phyloP scores from a whole-genome alignment of 2,113 vertebrate genomes.

The Tretioscincus oriximinensis region DNA sequence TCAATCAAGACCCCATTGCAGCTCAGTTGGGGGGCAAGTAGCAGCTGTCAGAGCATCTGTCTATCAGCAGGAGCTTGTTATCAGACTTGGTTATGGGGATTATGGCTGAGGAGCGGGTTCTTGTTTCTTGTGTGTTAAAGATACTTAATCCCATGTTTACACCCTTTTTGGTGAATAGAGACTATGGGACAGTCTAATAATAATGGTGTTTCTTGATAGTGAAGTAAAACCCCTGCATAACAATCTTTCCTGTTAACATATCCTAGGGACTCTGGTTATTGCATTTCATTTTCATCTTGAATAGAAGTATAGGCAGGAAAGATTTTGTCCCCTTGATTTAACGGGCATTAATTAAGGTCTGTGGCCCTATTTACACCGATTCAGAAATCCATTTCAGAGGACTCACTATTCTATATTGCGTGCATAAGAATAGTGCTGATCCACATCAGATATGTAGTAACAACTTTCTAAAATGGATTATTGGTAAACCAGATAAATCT shows the following conservation, averaged over 20 bases:
- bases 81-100: conserved; percentile 25
- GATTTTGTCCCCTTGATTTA: neutral
- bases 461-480: too few relatives aligned
- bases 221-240: neutral
- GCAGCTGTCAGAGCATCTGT: conserved; percentile 30
- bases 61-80: conserved; percentile 29
- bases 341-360: neutral
- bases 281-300: neutral
- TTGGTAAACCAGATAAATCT: too few relatives aligned
- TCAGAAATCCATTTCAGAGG: too few relatives aligned
- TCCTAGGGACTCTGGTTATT: neutral
- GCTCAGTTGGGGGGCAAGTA: conserved; percentile 9
- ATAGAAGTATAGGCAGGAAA: too few relatives aligned
- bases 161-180: conserved; percentile 18
- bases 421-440: too few relatives aligned
- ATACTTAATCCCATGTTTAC: conserved; percentile 32
- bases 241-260: neutral
- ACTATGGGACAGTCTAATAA: neutral
- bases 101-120: neutral
- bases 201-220: neutral
- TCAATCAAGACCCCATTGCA: conserved; percentile 8
- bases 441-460: too few relatives aligned
- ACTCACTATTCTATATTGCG: too few relatives aligned
- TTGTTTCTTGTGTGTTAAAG: conserved; percentile 26
- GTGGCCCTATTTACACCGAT: neutral